A percentile compares a stretch with the other conserved stretches of the same genome.
phyloP scores from a whole-genome alignment of 2,888 invertebrate genomes.

The Lepetodrilus schrolli region DNA sequence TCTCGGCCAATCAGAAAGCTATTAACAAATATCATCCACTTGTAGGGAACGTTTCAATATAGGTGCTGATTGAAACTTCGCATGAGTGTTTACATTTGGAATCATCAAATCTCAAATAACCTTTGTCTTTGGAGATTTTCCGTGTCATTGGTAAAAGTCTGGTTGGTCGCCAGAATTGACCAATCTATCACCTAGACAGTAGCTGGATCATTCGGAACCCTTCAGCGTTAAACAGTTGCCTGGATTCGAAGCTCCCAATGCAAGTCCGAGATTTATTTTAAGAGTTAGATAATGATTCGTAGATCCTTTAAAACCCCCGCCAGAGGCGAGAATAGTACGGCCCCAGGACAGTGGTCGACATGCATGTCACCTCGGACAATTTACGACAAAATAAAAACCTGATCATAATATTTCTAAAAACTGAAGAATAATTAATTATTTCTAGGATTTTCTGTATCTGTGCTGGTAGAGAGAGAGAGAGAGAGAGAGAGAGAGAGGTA shows the following conservation, averaged over 20 bases:
- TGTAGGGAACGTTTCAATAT: background rate
- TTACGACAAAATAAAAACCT: constrained; percentile 8
- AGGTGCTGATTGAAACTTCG: constrained; percentile 13
- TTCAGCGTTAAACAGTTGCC: constrained; percentile 4
- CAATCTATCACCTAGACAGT: constrained; percentile 11
- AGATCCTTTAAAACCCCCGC: constrained; percentile 3
- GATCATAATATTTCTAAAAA: background rate
- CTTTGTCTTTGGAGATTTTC: background rate
- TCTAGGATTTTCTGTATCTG: background rate
- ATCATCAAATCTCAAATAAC: constrained; percentile 7
- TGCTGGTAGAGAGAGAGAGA: too few relatives aligned
- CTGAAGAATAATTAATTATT: constrained; percentile 4
- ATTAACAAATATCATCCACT: constrained; percentile 12
- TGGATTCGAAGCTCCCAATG: background rate
- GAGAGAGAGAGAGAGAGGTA: too few relatives aligned
- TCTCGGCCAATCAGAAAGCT: background rate
- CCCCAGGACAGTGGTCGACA: background rate
- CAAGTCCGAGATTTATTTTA: constrained; percentile 13
- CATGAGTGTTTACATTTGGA: constrained; percentile 13
- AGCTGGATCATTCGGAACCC: background rate
- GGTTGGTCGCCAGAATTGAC: background rate
- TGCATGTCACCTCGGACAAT: background rate
- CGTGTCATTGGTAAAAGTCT: constrained; percentile 9
- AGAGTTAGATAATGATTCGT: constrained; percentile 8
- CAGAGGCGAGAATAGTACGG: background rate